These are phyloP conservation scores for Pseudomyrmex cubaensis DNA, from an alignment of 1,140 invertebrate species.

Conservation along the genomic window DNA sequence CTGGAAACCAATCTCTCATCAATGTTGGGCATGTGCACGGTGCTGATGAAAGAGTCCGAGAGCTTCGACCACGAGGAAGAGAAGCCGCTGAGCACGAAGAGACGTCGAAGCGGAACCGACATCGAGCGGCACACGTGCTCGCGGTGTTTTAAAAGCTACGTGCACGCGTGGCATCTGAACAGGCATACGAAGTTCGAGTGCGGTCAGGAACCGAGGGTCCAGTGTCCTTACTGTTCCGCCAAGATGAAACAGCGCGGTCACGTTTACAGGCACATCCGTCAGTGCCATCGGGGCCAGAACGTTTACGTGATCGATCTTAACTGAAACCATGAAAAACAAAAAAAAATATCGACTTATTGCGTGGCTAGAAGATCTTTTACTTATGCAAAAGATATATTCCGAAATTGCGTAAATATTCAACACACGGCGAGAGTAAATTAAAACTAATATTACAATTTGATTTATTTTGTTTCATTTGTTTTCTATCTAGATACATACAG, in stretches of 20 bases:
- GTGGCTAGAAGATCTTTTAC: no score
- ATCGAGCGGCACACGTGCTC: constrained; percentile 78
- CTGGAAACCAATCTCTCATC: constrained; percentile 43
- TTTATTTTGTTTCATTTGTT: no score
- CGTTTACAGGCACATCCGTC: constrained; percentile 89
- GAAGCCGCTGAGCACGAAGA: constrained; percentile 54
- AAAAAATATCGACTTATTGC: no score
- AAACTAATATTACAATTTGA: no score
- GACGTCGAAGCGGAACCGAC: constrained; percentile 44
- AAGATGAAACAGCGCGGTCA: constrained; percentile 85
- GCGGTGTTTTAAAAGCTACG: constrained; percentile 80
- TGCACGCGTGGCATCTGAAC: constrained; percentile 79
- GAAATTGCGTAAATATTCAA: no score
- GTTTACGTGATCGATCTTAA: constrained; percentile 77
- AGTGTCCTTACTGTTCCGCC: constrained; percentile 78
- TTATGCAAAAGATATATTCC: no score
- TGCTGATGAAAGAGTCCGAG: constrained; percentile 63
- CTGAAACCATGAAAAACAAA: constrained; percentile 1
- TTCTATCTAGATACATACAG: background rate
- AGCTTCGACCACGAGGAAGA: constrained; percentile 58
- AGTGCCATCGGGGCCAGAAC: constrained; percentile 72
- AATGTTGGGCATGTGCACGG: constrained; percentile 49
- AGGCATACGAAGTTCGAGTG: constrained; percentile 80
- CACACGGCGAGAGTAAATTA: no score
- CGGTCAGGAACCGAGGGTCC: constrained; percentile 76